Base-by-base conservation (phyloP, 2,888 invertebrate genomes). In the Psococerastis gibbosa region DNA sequence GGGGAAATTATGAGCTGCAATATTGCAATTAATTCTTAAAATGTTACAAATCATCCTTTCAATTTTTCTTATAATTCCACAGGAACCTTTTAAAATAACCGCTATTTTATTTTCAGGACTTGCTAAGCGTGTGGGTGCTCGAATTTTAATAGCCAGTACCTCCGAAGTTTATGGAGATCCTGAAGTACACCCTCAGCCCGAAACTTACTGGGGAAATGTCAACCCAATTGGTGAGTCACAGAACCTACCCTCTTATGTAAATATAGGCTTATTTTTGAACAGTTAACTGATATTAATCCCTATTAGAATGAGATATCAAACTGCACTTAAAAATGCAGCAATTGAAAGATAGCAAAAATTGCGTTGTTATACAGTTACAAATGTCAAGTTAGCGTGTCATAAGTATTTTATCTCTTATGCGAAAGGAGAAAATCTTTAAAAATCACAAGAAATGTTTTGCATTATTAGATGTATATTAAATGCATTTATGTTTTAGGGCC, bases 141-240 rank as follows among this genome's bases (percentile, higher is more conserved):
- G 78, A 57, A 78, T 97, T 43, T 65, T 97, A 48, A 85, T 99
- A 57, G 97, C 98, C 8, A 97, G 95, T 54, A 98, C 97, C 2
- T 97, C 95, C 1, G 98, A 98, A 65, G 91, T 98, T 0, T 99
- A 98, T 60, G 98, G 98, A 8, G 97, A 99, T 66, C 98, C 98
- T 1, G 85, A 88, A 60, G 87, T 88, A 11, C 98, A 98, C 67
- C 98, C 98, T 1, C 98, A 98, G 60, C 79, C 83, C 1, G 98
- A 99, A 65, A 81, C 85, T 1, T 97, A 97, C 58, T 98, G 97
- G 95, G 98, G 98, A 1, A 87, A 98, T 62, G 98, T 98, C 0
- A 99, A 98, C 69, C 95, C 97, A 5, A 95, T 98, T 55, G 88
- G 82, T 75, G 61, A 62, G 50, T 48, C 6, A 41, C n/a, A n/a